Evolutionary conservation across 2,888 invertebrate genomes (phyloP).

Genomic region (Chrysolina haemoptera): DNA sequence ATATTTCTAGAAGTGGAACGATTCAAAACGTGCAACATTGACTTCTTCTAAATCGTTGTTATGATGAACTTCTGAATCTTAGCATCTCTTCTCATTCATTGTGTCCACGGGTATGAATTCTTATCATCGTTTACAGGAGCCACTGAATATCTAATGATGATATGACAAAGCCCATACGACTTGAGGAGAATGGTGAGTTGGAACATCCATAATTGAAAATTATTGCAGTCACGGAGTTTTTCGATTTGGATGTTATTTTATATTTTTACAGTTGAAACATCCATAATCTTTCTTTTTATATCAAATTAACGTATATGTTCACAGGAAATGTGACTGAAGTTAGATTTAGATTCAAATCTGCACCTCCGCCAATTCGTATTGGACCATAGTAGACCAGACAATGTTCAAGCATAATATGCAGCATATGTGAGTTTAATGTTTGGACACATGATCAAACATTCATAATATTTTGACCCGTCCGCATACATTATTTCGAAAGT

Average conservation of each 20-base stretch:
- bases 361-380: no score
- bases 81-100: background rate
- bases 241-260: background rate
- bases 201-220: background rate
- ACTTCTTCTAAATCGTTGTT: background rate
- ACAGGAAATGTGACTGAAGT: no score
- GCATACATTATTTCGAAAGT: no score
- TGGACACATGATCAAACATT: no score
- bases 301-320: no score
- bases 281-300: background rate
- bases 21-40: background rate
- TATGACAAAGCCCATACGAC: background rate
- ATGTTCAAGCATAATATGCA: no score
- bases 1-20: background rate
- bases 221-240: background rate
- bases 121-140: background rate
- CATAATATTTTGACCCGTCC: no score
- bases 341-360: no score
- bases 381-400: no score
- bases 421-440: no score
- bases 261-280: background rate
- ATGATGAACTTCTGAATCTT: background rate
- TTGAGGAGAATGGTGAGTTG: background rate
- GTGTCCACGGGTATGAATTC: background rate
- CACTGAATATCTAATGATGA: background rate